These are phyloP conservation scores for Orthosia gothica DNA, from an alignment of 2,888 invertebrate species.

Conservation along the genomic window DNA sequence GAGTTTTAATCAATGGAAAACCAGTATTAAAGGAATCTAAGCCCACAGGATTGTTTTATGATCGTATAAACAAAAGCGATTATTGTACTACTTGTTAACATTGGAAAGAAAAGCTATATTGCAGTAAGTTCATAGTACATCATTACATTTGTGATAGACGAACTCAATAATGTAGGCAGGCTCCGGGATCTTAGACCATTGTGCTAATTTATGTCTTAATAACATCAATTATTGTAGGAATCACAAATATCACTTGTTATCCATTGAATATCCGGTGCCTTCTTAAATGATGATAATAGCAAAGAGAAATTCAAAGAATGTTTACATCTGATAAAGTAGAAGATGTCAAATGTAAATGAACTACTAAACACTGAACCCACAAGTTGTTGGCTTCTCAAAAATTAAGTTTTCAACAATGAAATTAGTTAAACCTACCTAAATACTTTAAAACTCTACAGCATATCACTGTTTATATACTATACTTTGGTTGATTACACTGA, in stretches of 20 bases:
- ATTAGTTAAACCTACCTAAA: background rate
- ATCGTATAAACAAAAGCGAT: too few species aligned
- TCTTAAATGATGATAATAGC: too few species aligned
- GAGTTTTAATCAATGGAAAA: too few species aligned
- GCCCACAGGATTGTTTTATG: too few species aligned
- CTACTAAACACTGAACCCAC: slow-evolving; percentile 3
- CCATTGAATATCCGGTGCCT: too few species aligned
- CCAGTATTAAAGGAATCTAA: background rate
- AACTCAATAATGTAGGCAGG: too few species aligned
- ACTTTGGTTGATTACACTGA: background rate
- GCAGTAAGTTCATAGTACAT: too few species aligned
- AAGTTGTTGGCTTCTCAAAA: slow-evolving; percentile 3
- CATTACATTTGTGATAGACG: too few species aligned
- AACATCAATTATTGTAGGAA: too few species aligned
- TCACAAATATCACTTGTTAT: background rate
- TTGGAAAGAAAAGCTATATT: background rate
- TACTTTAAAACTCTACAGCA: background rate
- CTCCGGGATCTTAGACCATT: too few species aligned
- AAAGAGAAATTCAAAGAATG: background rate
- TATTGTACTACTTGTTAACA: too few species aligned
- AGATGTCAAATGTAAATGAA: background rate
- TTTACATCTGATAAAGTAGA: background rate
- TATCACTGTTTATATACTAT: background rate
- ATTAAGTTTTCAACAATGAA: background rate
- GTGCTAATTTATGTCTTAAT: too few species aligned